Evolutionary conservation across 2,888 invertebrate genomes (phyloP).

Genomic region (Formica aserva): DNA sequence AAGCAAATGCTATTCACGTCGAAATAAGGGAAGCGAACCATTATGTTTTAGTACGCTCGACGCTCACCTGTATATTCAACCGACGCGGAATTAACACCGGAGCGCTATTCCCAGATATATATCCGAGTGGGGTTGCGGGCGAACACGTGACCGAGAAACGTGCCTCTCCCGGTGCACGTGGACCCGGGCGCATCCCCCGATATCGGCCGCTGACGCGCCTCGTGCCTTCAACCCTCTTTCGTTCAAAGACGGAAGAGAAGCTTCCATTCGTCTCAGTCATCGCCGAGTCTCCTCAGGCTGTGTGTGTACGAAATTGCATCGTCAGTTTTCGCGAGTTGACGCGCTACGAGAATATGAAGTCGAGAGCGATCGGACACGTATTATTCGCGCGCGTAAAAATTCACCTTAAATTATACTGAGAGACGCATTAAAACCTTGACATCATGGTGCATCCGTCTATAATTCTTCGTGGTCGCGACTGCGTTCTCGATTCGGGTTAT

Average conservation of each 20-base stretch:
- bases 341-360: neutral
- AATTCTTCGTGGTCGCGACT: neutral
- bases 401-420: neutral
- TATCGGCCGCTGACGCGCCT: conserved; percentile 61
- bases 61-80: conserved; percentile 24
- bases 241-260: conserved; percentile 68
- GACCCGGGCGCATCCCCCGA: conserved; percentile 71
- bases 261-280: conserved; percentile 75
- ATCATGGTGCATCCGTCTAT: neutral
- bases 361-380: neutral
- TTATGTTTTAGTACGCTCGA: neutral
- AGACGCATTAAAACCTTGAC: neutral
- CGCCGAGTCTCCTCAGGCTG: conserved; percentile 72
- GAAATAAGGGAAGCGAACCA: neutral
- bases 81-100: conserved; percentile 26
- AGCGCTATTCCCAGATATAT: conserved; percentile 27
- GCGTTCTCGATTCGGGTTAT: neutral
- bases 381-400: conserved; percentile 5
- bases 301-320: conserved; percentile 63
- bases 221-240: conserved; percentile 76
- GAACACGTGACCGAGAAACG: conserved; percentile 82
- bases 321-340: conserved; percentile 3
- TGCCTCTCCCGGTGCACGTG: conserved; percentile 84
- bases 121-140: conserved; percentile 51
- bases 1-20: neutral